Base-by-base conservation (phyloP, 2,888 invertebrate genomes). In the Stenurella melanura region DNA sequence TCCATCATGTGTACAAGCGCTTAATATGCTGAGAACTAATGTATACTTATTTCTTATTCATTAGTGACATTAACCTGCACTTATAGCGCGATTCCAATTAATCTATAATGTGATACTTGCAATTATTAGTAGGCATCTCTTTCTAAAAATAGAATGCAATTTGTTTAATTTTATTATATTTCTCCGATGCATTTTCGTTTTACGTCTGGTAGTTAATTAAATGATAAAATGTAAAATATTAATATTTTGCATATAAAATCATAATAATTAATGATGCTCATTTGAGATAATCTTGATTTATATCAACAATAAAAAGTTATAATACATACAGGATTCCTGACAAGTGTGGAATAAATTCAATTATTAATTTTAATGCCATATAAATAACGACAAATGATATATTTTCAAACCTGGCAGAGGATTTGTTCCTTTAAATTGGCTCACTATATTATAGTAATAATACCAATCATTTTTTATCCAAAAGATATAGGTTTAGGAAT, bases 211-310 rank as follows among this genome's bases (percentile, higher is more conserved):
- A 15, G 21, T 21, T 64, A 64, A 64, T 64, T 64, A 17, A 42
- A 42, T 42, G 64, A 64, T 42, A 42, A 30, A 34, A 64, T 15
- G 12, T 50, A 50, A 42, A 17, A 38, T 30, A 64, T 64, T 64
- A 64, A 12, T 17, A 19, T 64, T 61, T 64, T 50, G 64, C 64
- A 64, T 64, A 42, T 64, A 42, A 42, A 64, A 38, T 42, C 18
- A 42, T 42, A 38, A 64, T 64, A 17, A 64, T 42, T 64, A 42
- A 38, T 30, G 38, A 42, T 15, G 64, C 19, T 42, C 30, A 34
- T 63, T 63, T 42, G 18, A 42, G 64, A 64, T 42, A 42, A 64
- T 64, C 64, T 64, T 64, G 42, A 64, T 64, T 64, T 64, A 64
- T 64, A 64, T 15, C 15, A 42, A 64, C 19, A 42, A 30, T 64